A percentile compares a stretch with the other conserved stretches of the same genome.
Conservation (phyloP, 2,113 vertebrate genomes). For the Hemicordylus capensis region DNA sequence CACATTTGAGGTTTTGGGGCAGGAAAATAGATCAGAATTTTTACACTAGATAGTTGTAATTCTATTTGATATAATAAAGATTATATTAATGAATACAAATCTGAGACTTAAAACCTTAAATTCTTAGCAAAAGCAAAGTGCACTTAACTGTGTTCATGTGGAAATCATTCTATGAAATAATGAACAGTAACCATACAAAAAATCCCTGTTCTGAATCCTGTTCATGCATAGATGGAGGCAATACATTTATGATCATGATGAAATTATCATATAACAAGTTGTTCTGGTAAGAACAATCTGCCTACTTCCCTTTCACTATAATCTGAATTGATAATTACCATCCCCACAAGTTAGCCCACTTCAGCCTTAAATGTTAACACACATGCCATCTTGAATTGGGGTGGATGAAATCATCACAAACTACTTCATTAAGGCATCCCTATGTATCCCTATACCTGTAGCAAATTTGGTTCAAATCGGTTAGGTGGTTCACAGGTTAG, state of each 20-base stretch:
- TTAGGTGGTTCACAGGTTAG: too few species aligned
- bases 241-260: neutral
- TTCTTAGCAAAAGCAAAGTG: neutral
- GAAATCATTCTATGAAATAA: neutral
- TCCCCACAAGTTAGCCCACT: too few species aligned
- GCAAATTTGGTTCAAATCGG: too few species aligned
- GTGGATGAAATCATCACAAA: too few species aligned
- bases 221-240: neutral
- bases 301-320: too few species aligned
- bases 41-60: neutral
- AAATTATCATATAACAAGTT: neutral
- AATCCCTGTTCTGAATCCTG: neutral
- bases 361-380: too few species aligned
- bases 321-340: too few species aligned
- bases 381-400: too few species aligned
- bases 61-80: conserved; percentile 1
- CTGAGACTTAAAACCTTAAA: too few species aligned
- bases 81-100: neutral
- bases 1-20: neutral
- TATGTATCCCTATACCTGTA: too few species aligned
- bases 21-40: neutral
- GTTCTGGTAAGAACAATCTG: too few species aligned
- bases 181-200: neutral
- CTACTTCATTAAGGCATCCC: too few species aligned
- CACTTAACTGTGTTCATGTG: neutral